These are phyloP conservation scores for Egretta garzetta DNA, from an alignment of 2,113 vertebrate species.

Conservation along the genomic window DNA sequence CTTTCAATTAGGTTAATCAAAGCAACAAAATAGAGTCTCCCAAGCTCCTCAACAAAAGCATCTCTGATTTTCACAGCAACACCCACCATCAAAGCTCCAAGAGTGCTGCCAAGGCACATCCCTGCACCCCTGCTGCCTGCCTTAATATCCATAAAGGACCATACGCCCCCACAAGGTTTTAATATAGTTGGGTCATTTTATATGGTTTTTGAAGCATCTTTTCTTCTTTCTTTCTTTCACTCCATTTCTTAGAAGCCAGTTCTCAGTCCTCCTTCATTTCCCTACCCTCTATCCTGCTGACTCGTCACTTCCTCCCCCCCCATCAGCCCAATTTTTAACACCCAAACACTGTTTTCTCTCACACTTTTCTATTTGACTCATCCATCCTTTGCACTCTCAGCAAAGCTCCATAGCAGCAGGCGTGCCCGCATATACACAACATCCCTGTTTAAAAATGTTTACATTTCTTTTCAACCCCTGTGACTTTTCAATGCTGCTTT, in stretches of 20 bases:
- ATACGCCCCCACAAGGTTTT: background rate
- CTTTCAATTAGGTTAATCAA: background rate
- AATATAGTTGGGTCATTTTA: background rate
- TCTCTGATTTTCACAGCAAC: background rate
- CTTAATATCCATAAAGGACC: background rate
- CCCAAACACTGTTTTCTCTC: background rate
- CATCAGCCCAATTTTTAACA: background rate
- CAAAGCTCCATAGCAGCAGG: background rate
- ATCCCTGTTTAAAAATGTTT: background rate
- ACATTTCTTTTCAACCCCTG: background rate
- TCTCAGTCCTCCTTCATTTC: background rate
- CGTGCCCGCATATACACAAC: fast-evolving
- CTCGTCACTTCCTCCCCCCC: background rate
- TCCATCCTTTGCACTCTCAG: background rate
- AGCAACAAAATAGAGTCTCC: background rate
- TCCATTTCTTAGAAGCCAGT: background rate
- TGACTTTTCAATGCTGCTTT: background rate
- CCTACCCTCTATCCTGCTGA: background rate
- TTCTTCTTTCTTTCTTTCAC: background rate
- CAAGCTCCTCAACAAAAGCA: background rate
- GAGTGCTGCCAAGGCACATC: background rate
- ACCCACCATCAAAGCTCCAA: background rate
- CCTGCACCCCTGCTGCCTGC: background rate
- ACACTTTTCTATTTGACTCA: background rate
- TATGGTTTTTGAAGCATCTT: background rate